Base-by-base conservation (phyloP, 2,797 vertebrate species). In the Geotrypetes seraphini region DNA sequence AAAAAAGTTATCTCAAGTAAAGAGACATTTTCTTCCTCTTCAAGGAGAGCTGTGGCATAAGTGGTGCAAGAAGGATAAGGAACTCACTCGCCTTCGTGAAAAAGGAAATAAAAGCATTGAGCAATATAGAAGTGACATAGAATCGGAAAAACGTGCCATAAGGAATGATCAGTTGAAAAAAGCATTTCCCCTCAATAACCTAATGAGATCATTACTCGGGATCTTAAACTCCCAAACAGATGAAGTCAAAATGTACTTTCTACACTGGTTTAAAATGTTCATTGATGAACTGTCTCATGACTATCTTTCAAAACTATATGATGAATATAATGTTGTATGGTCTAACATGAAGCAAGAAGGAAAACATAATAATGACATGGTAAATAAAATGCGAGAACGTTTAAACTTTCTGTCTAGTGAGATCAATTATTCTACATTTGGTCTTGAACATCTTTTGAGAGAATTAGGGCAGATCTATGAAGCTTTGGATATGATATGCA, bases 401-500 rank as follows among this genome's bases (percentile, higher is more conserved):
- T 54, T 78, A 17, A 59, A 80, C 32, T 3, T 19, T 27, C 37
- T 72, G 12, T 71, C 71, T 6, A 27, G 7, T 3, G 31, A 69
- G 10, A 40, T 80, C 13, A 57, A 21, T 16, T 37, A 60, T 25
- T 66, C 54, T 4, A 61, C 47, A 0, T 56, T 79, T 35, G 74
- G 76, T 17, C 40, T 66, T 32, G 68, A 82, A 22, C 77, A 82
- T 24, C 25, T 85, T 32, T 59, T 83, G 5, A 64, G 79, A 42
- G 83, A 86, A 52, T 41, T 64, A 36, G 69, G 65, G 10, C 83
- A 86, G 41, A 73, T 83, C 21, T 84, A 77, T 54, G 81, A 86
- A 61, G 63, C 69, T 12, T 47, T 73, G 19, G 48, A 49, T 39
- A 10, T 3, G 39, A 36, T 30, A 6, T 4, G 29, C 2, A 15